Evolutionary conservation across 2,797 vertebrate genomes (phyloP), one percentile per base, ranked within the genome.

Genomic region (Spinus olivaceus): DNA sequence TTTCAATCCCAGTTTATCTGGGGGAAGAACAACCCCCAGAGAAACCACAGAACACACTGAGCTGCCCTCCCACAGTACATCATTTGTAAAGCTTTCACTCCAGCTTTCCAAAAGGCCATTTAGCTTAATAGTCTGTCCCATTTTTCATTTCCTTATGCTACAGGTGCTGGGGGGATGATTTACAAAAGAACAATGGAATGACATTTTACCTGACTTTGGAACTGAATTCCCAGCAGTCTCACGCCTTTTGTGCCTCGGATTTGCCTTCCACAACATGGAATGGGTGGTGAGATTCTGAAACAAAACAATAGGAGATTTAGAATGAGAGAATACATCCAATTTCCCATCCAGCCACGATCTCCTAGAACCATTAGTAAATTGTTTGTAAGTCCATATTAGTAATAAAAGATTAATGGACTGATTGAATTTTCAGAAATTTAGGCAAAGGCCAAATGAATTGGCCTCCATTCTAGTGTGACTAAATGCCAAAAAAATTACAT

Each of bases 91-190:
- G 69, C 49, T 71, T 76, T 92, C 24, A 28, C 80, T 83, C 67
- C 64, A 14, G 64, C 86, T 85, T 89, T 91, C 90, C 76, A 86
- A 95, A 91, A 80, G 76, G 76, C 88, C 79, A 49, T 94, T 92
- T 74, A 88, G 93, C 76, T 86, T 84, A 85, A 91, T 57, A 57
- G 65, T 59, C 44, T 85, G 56, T 80, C 54, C 84, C 81, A 81
- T 86, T 85, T 95, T 88, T 93, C 88, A 77, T 93, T 86, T 91
- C 88, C 59, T 86, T 19, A 2, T 10, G 35, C 54, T 76, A 42
- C 86, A 92, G 90, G 84, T 80, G 88, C 86, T 59, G 33, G 20
- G 39, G 86, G 57, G 61, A 82, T 72, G 90, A 86, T 71, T 95
- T 93, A 61, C 91, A 59, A 65, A 88, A 67, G 85, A 94, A 83